phyloP scores from a whole-genome alignment of 1,140 invertebrate genomes.

The Gonioctena quinquepunctata region DNA sequence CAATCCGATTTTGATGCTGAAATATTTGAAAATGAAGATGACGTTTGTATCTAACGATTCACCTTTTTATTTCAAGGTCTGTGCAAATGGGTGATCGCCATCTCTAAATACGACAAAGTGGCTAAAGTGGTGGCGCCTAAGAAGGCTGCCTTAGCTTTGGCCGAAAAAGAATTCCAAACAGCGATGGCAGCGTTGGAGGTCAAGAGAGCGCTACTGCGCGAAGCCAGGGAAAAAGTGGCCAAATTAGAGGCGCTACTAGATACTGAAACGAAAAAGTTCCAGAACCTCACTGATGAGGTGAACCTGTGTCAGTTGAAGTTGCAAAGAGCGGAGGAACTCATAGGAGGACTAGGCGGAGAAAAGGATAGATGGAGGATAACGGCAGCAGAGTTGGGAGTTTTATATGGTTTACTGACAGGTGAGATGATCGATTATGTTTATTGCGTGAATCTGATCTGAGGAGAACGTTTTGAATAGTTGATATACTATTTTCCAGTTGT shows the following conservation, averaged over 20 bases:
- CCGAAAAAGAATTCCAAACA: slow-evolving; percentile 64
- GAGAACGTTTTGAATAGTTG: no score
- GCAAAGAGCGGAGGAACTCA: slow-evolving; percentile 89
- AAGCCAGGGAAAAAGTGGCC: slow-evolving; percentile 68
- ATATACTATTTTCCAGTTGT: no score
- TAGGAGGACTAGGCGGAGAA: slow-evolving; percentile 83
- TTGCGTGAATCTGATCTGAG: no score
- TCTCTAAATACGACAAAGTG: slow-evolving; percentile 92
- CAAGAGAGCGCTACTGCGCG: slow-evolving; percentile 77
- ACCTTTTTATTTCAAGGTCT: slow-evolving; percentile 63
- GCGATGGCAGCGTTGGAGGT: slow-evolving; percentile 71
- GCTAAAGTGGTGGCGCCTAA: slow-evolving; percentile 87
- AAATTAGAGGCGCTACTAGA: slow-evolving; percentile 72
- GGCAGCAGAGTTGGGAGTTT: slow-evolving; percentile 74
- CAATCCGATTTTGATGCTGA: no score
- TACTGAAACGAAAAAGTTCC: slow-evolving; percentile 59
- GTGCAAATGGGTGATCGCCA: slow-evolving; percentile 89
- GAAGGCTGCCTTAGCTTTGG: slow-evolving; percentile 76
- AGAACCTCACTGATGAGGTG: slow-evolving; percentile 79
- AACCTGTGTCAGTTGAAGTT: slow-evolving; percentile 87
- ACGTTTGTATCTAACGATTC: no score
- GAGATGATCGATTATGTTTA: no score
- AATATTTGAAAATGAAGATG: no score
- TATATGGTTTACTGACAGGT: slow-evolving; percentile 65
- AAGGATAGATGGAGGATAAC: slow-evolving; percentile 80